A percentile compares a stretch with the other conserved stretches of the same genome.
Conservation (phyloP, 2,888 invertebrate genomes). For the Nasonovia ribisnigri region DNA sequence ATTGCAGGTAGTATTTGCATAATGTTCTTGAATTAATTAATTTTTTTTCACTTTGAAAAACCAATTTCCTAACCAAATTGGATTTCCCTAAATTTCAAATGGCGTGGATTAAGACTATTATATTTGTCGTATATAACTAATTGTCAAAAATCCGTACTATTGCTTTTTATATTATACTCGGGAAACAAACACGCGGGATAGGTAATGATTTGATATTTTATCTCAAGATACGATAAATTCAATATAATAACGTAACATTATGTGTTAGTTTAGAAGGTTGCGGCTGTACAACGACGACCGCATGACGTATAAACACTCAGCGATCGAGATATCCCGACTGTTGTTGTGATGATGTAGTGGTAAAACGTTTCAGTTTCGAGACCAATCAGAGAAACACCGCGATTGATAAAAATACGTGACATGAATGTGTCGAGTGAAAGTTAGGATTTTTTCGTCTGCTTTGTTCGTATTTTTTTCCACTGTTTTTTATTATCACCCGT, state of each 20-base stretch:
- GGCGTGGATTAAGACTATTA: background rate
- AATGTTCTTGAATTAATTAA: background rate
- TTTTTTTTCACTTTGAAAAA: background rate
- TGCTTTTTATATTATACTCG: background rate
- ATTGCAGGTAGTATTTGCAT: background rate
- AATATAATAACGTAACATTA: background rate
- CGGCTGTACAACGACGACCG: background rate
- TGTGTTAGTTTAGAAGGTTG: background rate
- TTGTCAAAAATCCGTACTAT: background rate
- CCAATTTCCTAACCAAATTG: background rate
- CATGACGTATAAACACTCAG: background rate
- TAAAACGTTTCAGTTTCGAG: background rate
- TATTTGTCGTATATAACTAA: background rate
- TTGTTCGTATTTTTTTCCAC: background rate
- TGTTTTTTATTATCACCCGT: background rate
- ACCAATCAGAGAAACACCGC: constrained; percentile 23
- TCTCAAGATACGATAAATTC: background rate
- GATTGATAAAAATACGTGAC: constrained; percentile 47
- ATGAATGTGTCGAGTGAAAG: constrained; percentile 18
- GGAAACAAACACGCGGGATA: background rate
- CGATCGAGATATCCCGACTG: background rate
- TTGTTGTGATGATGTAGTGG: constrained; percentile 11
- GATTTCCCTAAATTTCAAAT: background rate
- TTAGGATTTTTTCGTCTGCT: background rate
- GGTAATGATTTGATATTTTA: background rate